Evolutionary conservation across 2,797 vertebrate genomes (phyloP).

Genomic region (Enteromius trimaculatus): DNA sequence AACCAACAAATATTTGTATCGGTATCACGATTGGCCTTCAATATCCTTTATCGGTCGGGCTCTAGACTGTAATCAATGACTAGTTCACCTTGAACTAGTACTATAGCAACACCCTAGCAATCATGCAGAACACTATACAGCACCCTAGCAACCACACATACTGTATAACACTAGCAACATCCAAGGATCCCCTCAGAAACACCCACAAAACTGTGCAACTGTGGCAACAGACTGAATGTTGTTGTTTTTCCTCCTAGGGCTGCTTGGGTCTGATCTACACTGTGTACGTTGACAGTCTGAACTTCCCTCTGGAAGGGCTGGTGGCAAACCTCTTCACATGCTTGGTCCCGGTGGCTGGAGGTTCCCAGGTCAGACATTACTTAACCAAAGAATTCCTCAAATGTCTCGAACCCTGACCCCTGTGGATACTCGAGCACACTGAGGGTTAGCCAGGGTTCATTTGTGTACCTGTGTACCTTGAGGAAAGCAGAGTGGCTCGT

Average conservation of each 20-base stretch:
- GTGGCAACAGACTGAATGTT: not conserved
- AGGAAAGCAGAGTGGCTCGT: conserved; percentile 32
- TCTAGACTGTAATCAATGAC: not conserved
- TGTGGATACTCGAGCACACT: conserved; percentile 31
- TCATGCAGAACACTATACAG: not conserved
- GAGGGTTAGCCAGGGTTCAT: conserved; percentile 70
- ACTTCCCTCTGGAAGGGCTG: conserved; percentile 89
- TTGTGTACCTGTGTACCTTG: conserved; percentile 58
- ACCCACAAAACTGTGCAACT: not conserved
- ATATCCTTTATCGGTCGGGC: too few species aligned
- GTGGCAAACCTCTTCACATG: conserved; percentile 94
- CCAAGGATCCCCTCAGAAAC: not conserved
- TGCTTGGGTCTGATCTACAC: conserved; percentile 97
- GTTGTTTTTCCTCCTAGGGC: conserved; percentile 77
- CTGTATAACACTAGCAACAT: too few species aligned
- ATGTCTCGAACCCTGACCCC: conserved; percentile 66
- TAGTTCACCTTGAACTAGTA: not conserved
- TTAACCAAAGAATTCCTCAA: conserved; percentile 73
- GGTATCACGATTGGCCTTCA: too few species aligned
- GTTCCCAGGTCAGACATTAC: conserved; percentile 88
- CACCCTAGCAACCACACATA: not conserved
- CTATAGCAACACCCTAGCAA: not conserved
- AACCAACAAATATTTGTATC: too few species aligned
- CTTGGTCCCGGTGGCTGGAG: conserved; percentile 90
- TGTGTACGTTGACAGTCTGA: conserved; percentile 91